phyloP scores from a whole-genome alignment of 1,140 invertebrate species.

The Mizuhopecten yessoensis region DNA sequence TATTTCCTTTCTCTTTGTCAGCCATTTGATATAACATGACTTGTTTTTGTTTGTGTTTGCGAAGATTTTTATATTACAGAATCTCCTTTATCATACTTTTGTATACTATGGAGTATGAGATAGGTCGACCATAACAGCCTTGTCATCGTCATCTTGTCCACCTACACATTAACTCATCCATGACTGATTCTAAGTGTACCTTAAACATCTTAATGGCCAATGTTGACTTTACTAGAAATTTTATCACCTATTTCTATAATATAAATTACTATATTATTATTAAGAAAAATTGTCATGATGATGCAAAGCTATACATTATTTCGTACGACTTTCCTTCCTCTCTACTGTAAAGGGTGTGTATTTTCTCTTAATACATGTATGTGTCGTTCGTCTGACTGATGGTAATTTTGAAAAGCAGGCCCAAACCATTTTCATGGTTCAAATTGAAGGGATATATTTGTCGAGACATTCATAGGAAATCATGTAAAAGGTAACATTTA shows the following conservation, averaged over 20 bases:
- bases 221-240: neutral
- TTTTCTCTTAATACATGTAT: no score
- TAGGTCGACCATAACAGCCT: neutral
- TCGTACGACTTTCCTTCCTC: neutral
- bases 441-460: no score
- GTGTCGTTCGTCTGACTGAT: no score
- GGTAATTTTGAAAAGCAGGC: no score
- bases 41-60: neutral
- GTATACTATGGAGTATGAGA: neutral
- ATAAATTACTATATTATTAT: neutral
- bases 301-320: neutral
- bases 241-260: neutral
- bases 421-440: no score
- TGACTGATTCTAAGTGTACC: neutral
- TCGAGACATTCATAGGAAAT: no score
- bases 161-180: neutral
- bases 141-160: neutral
- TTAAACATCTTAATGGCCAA: conserved; percentile 18
- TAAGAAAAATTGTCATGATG: no score
- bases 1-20: neutral
- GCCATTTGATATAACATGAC: no score
- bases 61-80: neutral
- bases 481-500: no score
- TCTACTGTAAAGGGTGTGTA: neutral
- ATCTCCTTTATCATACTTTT: no score